Evolutionary conservation across 2,797 vertebrate species (phyloP).

Genomic region (Cynodonichthys magdalenae): DNA sequence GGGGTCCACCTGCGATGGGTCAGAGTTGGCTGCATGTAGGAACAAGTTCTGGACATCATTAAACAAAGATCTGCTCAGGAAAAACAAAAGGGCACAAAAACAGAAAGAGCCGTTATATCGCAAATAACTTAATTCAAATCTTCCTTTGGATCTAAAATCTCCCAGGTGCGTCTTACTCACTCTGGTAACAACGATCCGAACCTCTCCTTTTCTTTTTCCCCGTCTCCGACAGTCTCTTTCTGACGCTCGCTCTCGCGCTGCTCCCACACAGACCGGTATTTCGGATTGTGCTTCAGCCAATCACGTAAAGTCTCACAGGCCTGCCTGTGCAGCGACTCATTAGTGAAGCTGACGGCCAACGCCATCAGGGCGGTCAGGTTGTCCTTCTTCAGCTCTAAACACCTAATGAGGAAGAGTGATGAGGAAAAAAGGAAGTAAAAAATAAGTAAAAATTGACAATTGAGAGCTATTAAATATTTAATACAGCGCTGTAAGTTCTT

Average conservation of each 20-base stretch:
- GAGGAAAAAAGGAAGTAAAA: neutral
- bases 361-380: constrained; percentile 96
- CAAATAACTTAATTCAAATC: neutral
- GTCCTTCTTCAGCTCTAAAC: constrained; percentile 93
- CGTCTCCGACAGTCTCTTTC: constrained; percentile 63
- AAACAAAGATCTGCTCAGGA: constrained; percentile 86
- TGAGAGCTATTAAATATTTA: neutral
- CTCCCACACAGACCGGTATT: constrained; percentile 87
- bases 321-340: constrained; percentile 96
- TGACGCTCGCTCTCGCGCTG: constrained; percentile 69
- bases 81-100: neutral
- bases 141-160: neutral
- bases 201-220: constrained; percentile 80
- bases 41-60: constrained; percentile 93
- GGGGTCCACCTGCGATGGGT: constrained; percentile 89
- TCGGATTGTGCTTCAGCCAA: constrained; percentile 92
- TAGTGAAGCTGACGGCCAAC: constrained; percentile 96
- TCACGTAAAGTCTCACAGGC: constrained; percentile 95
- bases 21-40: constrained; percentile 88
- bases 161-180: constrained; percentile 78
- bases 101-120: neutral
- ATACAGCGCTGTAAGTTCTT: neutral
- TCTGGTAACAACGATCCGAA: constrained; percentile 93
- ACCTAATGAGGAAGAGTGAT: constrained; percentile 74
- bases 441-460: neutral